Conservation (phyloP, 2,797 vertebrate genomes). For the Astyanax mexicanus region DNA sequence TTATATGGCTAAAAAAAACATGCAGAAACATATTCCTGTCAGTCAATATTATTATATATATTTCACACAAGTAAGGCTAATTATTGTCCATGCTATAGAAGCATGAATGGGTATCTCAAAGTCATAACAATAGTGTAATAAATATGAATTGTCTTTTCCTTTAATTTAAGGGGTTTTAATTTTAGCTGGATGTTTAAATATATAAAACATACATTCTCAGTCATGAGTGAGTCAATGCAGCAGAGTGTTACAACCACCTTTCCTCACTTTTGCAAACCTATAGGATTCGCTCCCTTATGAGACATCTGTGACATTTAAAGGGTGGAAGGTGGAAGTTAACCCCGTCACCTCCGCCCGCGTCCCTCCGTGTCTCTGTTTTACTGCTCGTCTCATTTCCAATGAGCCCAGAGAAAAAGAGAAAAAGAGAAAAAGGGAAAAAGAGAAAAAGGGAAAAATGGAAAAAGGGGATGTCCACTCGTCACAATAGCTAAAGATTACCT, state of each 20-base stretch:
- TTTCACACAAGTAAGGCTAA: no score
- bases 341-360: conserved; percentile 35
- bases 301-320: conserved; percentile 52
- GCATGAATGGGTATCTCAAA: not conserved
- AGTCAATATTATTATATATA: no score
- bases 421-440: conserved; percentile 12
- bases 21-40: no score
- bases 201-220: not conserved
- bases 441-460: not conserved
- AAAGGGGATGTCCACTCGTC: conserved; percentile 1
- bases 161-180: not conserved
- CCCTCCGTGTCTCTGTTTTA: conserved; percentile 22
- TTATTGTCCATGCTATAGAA: no score
- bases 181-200: conserved; percentile 20
- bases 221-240: conserved; percentile 18
- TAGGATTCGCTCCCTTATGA: conserved; percentile 33
- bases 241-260: conserved; percentile 27
- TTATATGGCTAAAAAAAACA: no score
- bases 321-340: conserved; percentile 44
- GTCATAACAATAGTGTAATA: no score
- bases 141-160: not conserved
- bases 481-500: conserved; percentile 19
- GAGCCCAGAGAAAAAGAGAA: not conserved
- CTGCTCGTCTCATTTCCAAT: conserved; percentile 15
- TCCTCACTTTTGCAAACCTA: conserved; percentile 32